phyloP scores from a whole-genome alignment of 2,888 invertebrate genomes.

The Drosophila diplacantha region DNA sequence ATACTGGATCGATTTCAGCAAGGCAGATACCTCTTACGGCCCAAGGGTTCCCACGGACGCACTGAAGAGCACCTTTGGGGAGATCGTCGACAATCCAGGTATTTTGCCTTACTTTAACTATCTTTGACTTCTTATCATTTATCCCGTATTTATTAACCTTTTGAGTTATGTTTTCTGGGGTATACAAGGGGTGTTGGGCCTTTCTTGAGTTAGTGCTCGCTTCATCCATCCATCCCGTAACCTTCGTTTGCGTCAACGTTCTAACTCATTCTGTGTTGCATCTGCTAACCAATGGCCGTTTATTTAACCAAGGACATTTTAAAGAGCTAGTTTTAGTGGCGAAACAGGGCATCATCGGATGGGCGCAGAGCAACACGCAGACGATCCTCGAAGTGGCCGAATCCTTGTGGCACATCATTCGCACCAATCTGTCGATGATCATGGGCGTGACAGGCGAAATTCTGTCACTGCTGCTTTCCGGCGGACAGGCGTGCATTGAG shows the following conservation, averaged over 20 bases:
- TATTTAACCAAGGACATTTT: slow-evolving; percentile 78
- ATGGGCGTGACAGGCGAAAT: slow-evolving; percentile 91
- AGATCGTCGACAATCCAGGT: slow-evolving; percentile 88
- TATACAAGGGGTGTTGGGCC: slow-evolving; percentile 7
- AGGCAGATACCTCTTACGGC: slow-evolving; percentile 79
- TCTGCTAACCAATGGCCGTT: slow-evolving; percentile 75
- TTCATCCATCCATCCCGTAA: slow-evolving; percentile 31
- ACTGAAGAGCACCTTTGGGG: slow-evolving; percentile 84
- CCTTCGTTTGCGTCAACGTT: slow-evolving; percentile 49
- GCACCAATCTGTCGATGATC: slow-evolving; percentile 92
- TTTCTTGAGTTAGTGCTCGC: slow-evolving; percentile 33
- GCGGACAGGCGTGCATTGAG: slow-evolving; percentile 93
- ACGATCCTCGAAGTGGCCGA: slow-evolving; percentile 91
- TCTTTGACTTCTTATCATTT: slow-evolving; percentile 20
- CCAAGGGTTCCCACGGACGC: slow-evolving; percentile 87
- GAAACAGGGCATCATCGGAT: slow-evolving; percentile 83
- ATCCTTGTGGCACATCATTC: slow-evolving; percentile 92
- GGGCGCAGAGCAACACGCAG: slow-evolving; percentile 93
- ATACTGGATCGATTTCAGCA: slow-evolving; percentile 89
- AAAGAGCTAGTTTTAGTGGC: slow-evolving; percentile 78
- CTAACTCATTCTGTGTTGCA: slow-evolving; percentile 70
- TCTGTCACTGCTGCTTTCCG: slow-evolving; percentile 90
- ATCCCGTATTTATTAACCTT: slow-evolving; percentile 28
- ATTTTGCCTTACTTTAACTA: slow-evolving; percentile 44
- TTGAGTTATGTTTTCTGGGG: slow-evolving; percentile 29